Conservation (phyloP, 2,888 invertebrate species). For the Torymus tubicola region DNA sequence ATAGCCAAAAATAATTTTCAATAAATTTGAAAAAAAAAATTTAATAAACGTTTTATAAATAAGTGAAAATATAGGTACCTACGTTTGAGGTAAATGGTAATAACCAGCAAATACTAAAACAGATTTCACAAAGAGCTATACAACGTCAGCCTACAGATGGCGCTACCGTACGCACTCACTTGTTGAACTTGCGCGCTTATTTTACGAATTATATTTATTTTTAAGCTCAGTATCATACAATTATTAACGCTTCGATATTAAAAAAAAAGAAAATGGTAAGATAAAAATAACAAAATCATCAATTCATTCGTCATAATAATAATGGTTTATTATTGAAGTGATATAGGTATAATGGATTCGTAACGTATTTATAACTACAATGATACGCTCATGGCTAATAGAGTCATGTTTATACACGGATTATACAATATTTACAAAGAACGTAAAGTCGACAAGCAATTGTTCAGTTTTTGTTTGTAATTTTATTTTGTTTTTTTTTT, state of each 20-base stretch:
- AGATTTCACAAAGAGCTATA: neutral
- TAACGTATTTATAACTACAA: conserved; percentile 74
- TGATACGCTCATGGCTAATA: conserved; percentile 73
- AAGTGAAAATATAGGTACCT: too few relatives aligned
- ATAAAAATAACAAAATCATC: conserved; percentile 13
- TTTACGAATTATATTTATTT: too few relatives aligned
- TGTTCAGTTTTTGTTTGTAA: conserved; percentile 59
- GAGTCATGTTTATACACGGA: conserved; percentile 76
- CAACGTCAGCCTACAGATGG: neutral
- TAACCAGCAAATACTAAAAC: conserved; percentile 19
- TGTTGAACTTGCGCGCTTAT: too few relatives aligned
- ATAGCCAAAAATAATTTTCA: too few relatives aligned
- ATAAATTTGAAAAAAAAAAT: neutral
- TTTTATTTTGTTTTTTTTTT: conserved; percentile 52
- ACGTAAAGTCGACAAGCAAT: conserved; percentile 72
- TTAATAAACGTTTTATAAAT: too few relatives aligned
- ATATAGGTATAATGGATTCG: conserved; percentile 76
- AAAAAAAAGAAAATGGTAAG: neutral
- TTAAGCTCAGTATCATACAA: neutral
- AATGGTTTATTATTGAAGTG: conserved; percentile 76
- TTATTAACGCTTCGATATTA: neutral
- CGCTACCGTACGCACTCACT: neutral
- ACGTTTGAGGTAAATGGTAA: too few relatives aligned
- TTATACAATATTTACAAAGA: conserved; percentile 76
- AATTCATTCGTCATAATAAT: conserved; percentile 65